phyloP scores from a whole-genome alignment of 1,140 invertebrate genomes.

The Archegozetes longisetosus region DNA sequence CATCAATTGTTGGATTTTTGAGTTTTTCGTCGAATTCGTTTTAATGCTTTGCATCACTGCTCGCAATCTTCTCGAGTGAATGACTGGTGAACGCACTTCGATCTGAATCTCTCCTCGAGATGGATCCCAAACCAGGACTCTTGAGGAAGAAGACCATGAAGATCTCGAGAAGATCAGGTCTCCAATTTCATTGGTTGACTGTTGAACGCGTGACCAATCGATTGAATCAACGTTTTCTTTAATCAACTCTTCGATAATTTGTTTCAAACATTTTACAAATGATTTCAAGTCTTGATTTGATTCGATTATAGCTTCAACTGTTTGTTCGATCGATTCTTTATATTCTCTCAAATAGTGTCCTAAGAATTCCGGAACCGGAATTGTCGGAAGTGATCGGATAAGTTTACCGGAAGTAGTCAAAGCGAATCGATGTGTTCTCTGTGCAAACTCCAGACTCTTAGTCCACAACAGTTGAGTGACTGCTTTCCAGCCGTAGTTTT shows the following conservation, averaged over 20 bases:
- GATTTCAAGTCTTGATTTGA: background rate
- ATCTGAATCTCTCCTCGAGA: background rate
- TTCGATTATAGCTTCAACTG: background rate
- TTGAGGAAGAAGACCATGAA: background rate
- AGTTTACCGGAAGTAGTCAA: background rate
- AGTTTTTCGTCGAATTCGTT: background rate
- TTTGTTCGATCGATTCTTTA: background rate
- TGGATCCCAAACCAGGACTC: slow-evolving; percentile 8
- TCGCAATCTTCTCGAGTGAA: background rate
- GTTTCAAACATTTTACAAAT: background rate
- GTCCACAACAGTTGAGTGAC: background rate
- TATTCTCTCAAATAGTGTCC: background rate
- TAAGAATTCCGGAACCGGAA: background rate
- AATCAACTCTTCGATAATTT: background rate
- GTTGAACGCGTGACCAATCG: background rate
- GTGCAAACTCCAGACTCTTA: too few relatives aligned
- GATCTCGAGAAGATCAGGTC: background rate
- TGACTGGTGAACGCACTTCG: background rate
- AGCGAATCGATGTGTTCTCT: background rate
- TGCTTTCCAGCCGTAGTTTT: background rate
- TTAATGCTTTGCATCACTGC: background rate
- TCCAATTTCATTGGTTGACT: background rate
- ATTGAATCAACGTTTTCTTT: background rate
- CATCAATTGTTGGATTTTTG: too few relatives aligned
- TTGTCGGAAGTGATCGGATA: background rate